Conservation (phyloP, 2,888 invertebrate genomes). For the Hyposoter didymator region DNA sequence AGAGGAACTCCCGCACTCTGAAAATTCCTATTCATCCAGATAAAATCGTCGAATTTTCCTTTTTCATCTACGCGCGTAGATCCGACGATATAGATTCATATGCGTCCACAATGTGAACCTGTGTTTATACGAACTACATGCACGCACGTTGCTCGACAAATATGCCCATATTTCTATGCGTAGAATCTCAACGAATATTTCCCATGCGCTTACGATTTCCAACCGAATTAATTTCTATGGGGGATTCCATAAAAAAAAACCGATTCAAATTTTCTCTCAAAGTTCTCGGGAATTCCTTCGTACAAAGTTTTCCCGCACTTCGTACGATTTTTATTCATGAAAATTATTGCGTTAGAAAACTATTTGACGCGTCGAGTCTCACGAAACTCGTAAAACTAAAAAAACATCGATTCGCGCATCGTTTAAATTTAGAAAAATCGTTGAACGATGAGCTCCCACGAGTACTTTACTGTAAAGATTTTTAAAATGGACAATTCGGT, state of each 20-base stretch:
- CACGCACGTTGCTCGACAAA: neutral
- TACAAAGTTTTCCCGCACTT: neutral
- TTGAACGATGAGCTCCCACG: neutral
- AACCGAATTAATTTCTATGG: neutral
- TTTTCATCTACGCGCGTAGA: conserved; percentile 12
- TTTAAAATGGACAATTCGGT: neutral
- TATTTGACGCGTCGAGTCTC: neutral
- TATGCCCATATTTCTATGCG: neutral
- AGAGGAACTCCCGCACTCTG: neutral
- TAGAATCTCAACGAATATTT: conserved; percentile 3
- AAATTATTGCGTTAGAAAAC: neutral
- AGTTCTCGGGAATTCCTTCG: neutral
- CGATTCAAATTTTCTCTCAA: neutral
- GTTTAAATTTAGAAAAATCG: neutral
- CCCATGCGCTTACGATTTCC: neutral
- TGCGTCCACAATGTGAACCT: neutral
- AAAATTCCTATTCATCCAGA: conserved; percentile 40
- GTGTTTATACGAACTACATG: neutral
- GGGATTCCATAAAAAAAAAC: neutral
- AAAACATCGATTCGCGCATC: neutral
- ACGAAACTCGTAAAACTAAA: neutral
- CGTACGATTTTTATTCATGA: neutral
- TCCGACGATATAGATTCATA: neutral
- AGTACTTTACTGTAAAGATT: neutral
- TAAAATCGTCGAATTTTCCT: conserved; percentile 50